phyloP scores from a whole-genome alignment of 2,113 vertebrate genomes.

The Sarotherodon lohbergeri region DNA sequence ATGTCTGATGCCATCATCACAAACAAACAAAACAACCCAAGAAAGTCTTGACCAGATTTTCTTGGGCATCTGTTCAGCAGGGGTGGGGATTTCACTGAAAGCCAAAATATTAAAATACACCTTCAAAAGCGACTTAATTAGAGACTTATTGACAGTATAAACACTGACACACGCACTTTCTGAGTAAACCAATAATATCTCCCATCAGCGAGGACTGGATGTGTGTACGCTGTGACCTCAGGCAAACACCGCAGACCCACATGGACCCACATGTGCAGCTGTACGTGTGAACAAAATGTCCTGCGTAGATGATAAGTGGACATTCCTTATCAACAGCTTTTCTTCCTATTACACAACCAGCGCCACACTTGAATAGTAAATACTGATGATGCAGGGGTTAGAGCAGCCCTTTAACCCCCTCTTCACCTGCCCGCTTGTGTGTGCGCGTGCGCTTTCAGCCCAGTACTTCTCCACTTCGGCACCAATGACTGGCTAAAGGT shows the following conservation, averaged over 20 bases:
- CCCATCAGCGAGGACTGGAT: not conserved
- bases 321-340: slow-evolving; percentile 28
- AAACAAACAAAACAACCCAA: not conserved
- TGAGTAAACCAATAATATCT: not conserved
- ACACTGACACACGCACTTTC: fast-evolving
- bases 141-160: not conserved
- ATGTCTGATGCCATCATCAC: not conserved
- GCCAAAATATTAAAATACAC: not conserved
- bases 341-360: slow-evolving; percentile 24
- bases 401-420: not conserved
- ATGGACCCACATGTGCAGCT: not conserved
- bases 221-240: not conserved
- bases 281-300: not conserved
- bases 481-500: not conserved
- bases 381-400: not conserved
- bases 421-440: not conserved
- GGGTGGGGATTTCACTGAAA: not conserved
- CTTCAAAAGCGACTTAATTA: not conserved
- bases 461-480: not conserved
- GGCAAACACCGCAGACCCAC: not conserved
- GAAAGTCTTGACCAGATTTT: not conserved
- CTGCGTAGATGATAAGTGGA: slow-evolving; percentile 4
- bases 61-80: not conserved
- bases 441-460: not conserved
- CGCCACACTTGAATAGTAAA: not conserved